Evolutionary conservation across 2,888 invertebrate species (phyloP).

Genomic region (Rotaria magnacalcarata): DNA sequence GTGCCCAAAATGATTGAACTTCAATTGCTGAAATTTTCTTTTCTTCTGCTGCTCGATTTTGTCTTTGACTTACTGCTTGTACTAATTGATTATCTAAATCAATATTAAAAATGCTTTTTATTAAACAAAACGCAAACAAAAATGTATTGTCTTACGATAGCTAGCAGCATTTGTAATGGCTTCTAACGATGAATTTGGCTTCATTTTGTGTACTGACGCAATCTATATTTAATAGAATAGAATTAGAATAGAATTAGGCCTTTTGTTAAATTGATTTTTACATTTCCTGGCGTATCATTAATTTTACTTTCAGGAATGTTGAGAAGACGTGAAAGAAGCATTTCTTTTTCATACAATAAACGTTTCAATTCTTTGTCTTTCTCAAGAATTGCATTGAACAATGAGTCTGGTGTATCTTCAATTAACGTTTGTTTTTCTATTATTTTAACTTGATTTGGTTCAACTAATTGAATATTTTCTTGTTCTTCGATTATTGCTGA

Average conservation of each 20-base stretch:
- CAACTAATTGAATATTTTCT: constrained; percentile 14
- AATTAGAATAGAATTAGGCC: no score
- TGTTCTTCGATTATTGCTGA: constrained; percentile 1
- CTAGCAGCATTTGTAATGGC: constrained; percentile 5
- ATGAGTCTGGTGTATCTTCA: constrained; percentile 7
- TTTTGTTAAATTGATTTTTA: neutral
- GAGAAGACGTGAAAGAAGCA: constrained; percentile 1
- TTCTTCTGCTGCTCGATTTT: neutral
- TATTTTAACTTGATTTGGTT: constrained; percentile 27
- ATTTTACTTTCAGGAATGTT: constrained; percentile 32
- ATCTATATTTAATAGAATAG: neutral
- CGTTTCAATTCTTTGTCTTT: constrained; percentile 24
- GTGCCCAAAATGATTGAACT: constrained; percentile 14
- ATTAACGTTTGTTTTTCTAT: constrained; percentile 10
- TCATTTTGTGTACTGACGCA: neutral
- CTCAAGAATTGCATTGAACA: neutral
- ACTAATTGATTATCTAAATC: constrained; percentile 20
- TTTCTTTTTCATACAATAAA: constrained; percentile 29
- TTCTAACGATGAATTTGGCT: neutral
- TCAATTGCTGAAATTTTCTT: neutral
- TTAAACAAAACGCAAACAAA: neutral
- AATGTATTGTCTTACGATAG: neutral
- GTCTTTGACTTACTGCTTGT: neutral
- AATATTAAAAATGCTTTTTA: neutral
- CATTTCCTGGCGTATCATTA: constrained; percentile 16